Percentiles rank a stretch among this genome's conserved stretches.
These are phyloP conservation scores for Pteropus alecto DNA, from an alignment of 2,113 vertebrate genomes.

Conservation along the genomic window DNA sequence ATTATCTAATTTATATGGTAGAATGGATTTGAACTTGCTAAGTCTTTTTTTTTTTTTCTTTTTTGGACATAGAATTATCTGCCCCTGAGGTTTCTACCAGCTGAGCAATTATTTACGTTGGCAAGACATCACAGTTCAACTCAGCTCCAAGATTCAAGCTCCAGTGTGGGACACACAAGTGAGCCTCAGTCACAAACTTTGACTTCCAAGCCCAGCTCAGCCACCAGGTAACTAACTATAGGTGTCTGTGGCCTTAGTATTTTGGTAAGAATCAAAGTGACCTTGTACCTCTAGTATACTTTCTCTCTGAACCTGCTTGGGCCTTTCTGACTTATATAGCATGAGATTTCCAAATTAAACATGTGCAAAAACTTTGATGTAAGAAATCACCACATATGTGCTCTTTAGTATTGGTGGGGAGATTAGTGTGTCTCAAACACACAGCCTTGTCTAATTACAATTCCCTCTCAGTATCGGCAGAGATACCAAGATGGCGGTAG, in stretches of 20 bases:
- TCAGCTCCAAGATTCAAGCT: background rate
- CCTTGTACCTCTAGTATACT: background rate
- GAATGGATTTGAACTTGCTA: background rate
- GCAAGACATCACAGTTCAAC: constrained; percentile 11
- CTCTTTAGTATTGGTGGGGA: background rate
- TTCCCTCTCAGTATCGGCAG: background rate
- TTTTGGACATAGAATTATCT: background rate
- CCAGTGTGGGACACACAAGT: background rate
- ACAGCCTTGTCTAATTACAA: background rate
- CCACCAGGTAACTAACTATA: background rate
- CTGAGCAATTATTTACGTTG: constrained; percentile 2
- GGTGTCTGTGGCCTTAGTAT: background rate
- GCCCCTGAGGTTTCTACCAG: background rate
- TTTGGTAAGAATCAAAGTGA: background rate
- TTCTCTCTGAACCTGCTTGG: background rate
- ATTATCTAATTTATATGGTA: constrained; percentile 23
- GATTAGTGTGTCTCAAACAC: background rate
- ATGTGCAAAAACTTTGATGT: background rate
- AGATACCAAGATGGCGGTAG: background rate
- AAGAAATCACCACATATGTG: background rate
- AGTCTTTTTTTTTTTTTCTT: background rate
- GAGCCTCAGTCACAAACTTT: background rate
- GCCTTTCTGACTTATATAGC: background rate
- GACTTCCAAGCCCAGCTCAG: background rate
- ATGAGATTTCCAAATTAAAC: background rate